Base-by-base conservation (phyloP, 1,140 invertebrate species). In the Melitaea cinxia region DNA sequence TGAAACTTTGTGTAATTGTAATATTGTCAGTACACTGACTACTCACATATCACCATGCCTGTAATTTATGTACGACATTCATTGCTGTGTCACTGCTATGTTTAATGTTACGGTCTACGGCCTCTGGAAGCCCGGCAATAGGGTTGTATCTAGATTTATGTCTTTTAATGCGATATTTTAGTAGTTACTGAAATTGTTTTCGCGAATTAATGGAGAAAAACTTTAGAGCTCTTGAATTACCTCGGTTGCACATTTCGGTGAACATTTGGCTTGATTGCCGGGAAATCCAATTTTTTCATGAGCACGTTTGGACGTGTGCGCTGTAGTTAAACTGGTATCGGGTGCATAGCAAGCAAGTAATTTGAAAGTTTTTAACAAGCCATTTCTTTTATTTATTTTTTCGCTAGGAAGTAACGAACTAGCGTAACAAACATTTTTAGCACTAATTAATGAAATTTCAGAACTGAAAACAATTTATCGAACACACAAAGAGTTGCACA, bases 31-130 rank as follows among this genome's bases (percentile, higher is more conserved):
- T 66, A 57, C 28, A 30, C 58, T 39, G 9, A 6, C 30, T 10
- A 1, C 33, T 68, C 62, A 75, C 78, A 80, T 77, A 74, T 82
- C 71, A 73, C 69, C 60, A 66, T 35, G 54, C 55, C 60, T 28
- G 68, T 77, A 78, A 85, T 85, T 85, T 82, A 85, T 80, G 77
- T 59, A 60, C 73, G 77, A 78, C 80, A 80, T 84, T 83, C 78
- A 85, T 85, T 82, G 78, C 80, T 72, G 78, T 71, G 77, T 82
- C 77, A 82, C 69, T 68, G 59, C 71, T 49, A 64, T 70, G 72
- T 79, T 79, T 75, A 75, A 79, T 75, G 73, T 74, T 71, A 74
- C 74, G 63, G 65, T 68, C 65, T 71, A 74, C 74, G 63, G 65
- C 70, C 65, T 68, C 66, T 76, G 54, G 70, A 67, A 58, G 53